Base-by-base conservation (phyloP, 1,140 invertebrate species). In the Ylistrum balloti region DNA sequence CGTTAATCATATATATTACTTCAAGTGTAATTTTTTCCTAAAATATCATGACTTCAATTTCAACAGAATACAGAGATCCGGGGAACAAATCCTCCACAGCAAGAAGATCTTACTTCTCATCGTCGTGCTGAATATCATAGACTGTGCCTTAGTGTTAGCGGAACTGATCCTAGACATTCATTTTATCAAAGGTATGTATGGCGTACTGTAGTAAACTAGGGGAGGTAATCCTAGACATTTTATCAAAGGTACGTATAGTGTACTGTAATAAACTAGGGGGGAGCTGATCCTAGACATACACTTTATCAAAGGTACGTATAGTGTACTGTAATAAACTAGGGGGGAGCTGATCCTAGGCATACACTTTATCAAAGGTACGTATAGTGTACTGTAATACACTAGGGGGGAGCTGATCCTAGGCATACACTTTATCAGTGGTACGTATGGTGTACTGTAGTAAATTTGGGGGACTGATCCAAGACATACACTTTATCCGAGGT, bases 141-240 rank as follows among this genome's bases (percentile, higher is more conserved):
- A 95, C 88, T 95, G 95, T 88, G 93, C 93, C 9, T 90, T 95
- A n/a, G 94, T 95, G 2, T 91, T 95, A 15, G 94, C 93, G 86
- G 95, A 95, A 74, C 93, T 95, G 15, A 95, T 95, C 34, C 92
- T 95, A 17, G 95, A 95, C 88, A 91, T 95, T 10, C 94, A 95
- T 86, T 94, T 93, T 86, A 94, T 95, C n/a, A 95, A 94, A 95
- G 94, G 95, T 94, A 86, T 91, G 95, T 94, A 86, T 90, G 85
- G 5, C 85, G 28, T 87, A 28, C 93, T 2, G 89, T 95, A 20
- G 94, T 95, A 3, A n/a, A 90, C 95, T 15, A 93, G 93, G 86
- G 94, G 95, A 86, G 92, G 94, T 22, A 94, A 95, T 38, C 34
- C 91, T 95, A 22, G 95, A 95, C 88, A 95, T 87, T 94, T 92